Base-by-base conservation (phyloP, 2,113 vertebrate genomes). In the Mungos mungo region DNA sequence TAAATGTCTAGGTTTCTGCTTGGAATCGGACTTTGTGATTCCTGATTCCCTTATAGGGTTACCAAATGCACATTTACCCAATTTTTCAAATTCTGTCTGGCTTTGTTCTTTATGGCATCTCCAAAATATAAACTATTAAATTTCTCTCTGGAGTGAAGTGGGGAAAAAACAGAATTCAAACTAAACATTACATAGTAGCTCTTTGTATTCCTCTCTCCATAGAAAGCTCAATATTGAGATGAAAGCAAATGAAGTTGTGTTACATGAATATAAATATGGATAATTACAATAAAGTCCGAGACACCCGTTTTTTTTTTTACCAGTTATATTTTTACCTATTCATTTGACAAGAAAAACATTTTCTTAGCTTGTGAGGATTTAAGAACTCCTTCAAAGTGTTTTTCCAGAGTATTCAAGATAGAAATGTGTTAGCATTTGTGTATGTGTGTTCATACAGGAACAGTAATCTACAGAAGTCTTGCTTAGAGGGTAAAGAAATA, bases 181-280 rank as follows among this genome's bases (percentile, higher is more conserved):
- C 31, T 69, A 79, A 85, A 87, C 45, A 69, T 81, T 29, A 81
- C 38, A 65, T 12, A 72, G 82, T 63, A 82, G 18, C 60, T 88
- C 31, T 72, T 47, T 68, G 31, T 82, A 93, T 88, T 71, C 47
- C 69, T 83, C 41, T 91, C 65, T 79, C 23, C 79, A 90, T 1
- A 91, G 38, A 95, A 96, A 95, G 57, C 72, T 93, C 89, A 83
- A 79, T 95, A 82, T 91, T 77, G 52, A 97, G 86, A 95, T 96
- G 89, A 97, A 96, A 98, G 71, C 74, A 29, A 91, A 47, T 79
- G 57, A 86, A 60, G 54, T 54, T 72, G 14, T 81, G 25, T 52
- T 81, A 38, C 31, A 10, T 90, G 93, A 96, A 96, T 97, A 95
- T 60, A 94, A 96, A 97, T 88, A 76, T 29, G 21, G 7, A 71